Percentiles rank a stretch among this genome's conserved stretches.
Evolutionary conservation across 2,888 invertebrate genomes (phyloP).

Genomic region (Liopterus haemorrhoidalis): DNA sequence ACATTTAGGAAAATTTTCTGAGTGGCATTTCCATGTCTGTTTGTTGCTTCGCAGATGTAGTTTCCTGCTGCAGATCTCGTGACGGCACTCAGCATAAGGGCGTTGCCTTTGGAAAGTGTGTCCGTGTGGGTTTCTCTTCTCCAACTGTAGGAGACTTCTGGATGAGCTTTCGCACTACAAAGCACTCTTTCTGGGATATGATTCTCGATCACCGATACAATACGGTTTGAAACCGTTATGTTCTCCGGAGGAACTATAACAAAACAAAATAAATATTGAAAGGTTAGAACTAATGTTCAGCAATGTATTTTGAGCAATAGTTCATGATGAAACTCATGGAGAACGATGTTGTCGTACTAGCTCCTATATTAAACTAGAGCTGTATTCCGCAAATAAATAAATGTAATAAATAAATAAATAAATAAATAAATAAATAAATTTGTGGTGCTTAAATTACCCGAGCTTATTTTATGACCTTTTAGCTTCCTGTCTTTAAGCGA

Average conservation of each 20-base stretch:
- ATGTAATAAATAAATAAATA: too few relatives aligned
- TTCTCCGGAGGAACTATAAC: slow-evolving; percentile 76
- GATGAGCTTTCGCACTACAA: slow-evolving; percentile 61
- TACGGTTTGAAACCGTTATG: slow-evolving; percentile 60
- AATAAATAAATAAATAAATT: slow-evolving; percentile 1
- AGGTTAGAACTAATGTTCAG: too few relatives aligned
- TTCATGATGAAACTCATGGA: too few relatives aligned
- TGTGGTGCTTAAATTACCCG: background rate
- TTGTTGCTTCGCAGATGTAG: slow-evolving; percentile 72
- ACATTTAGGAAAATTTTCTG: slow-evolving; percentile 70
- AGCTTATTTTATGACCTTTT: too few relatives aligned
- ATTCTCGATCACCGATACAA: slow-evolving; percentile 52
- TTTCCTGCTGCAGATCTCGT: slow-evolving; percentile 66
- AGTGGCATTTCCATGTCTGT: slow-evolving; percentile 70
- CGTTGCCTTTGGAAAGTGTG: slow-evolving; percentile 48
- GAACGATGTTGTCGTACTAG: slow-evolving; percentile 2
- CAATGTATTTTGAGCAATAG: too few relatives aligned
- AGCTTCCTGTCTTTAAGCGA: too few relatives aligned
- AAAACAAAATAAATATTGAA: slow-evolving; percentile 10
- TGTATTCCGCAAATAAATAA: slow-evolving; percentile 4
- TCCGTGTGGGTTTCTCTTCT: slow-evolving; percentile 43
- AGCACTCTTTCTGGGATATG: slow-evolving; percentile 52
- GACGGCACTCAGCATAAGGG: slow-evolving; percentile 60
- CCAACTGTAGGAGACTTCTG: slow-evolving; percentile 69
- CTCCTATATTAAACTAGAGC: slow-evolving; percentile 8